Base-by-base conservation (phyloP, 2,797 vertebrate genomes). In the Sebastes matsubarae region DNA sequence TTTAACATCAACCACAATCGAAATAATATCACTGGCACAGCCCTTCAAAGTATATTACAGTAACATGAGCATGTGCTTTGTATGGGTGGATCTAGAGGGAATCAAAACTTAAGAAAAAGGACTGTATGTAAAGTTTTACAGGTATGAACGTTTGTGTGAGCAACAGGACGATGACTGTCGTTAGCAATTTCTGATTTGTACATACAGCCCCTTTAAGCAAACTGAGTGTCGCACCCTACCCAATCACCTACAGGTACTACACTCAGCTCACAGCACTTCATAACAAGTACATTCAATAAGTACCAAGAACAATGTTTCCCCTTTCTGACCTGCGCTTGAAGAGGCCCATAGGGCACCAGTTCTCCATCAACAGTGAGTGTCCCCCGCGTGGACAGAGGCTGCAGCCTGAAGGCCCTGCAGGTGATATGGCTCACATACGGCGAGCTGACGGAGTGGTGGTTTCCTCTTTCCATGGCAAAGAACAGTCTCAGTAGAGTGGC, bases 361-460 rank as follows among this genome's bases (percentile, higher is more conserved):
- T 99, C 98, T 10, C 98, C 98, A 0, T 98, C 98, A 85, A 99
- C 97, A 0, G 98, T 98, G 54, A 98, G 93, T 4, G 97, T 96
- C 12, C 98, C 98, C 4, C 96, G 94, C 1, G 93, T 57, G 0
- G 97, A 97, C 29, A 99, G 96, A 0, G 98, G 98, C 90, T 98
- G 97, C 38, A 98, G 93, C 57, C 97, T 96, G 92, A 99, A 98
- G 50, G 98, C 98, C 63, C 93, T 95, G 46, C 96, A 97, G 1
- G 95, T 90, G 1, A 97, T 90, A 0, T 97, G 96, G 87, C 95
- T 96, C 57, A 98, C 93, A 8, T 97, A 96, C 0, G 97, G 97
- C 1, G 96, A 97, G 75, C 90, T 96, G 68, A 96, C 83, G 4
- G 94, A 94, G 78, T 97, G 96, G 86, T 98, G 97, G 32, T 88